Base-by-base conservation (phyloP, 2,113 vertebrate species). In the Erythrocercus mccallii region DNA sequence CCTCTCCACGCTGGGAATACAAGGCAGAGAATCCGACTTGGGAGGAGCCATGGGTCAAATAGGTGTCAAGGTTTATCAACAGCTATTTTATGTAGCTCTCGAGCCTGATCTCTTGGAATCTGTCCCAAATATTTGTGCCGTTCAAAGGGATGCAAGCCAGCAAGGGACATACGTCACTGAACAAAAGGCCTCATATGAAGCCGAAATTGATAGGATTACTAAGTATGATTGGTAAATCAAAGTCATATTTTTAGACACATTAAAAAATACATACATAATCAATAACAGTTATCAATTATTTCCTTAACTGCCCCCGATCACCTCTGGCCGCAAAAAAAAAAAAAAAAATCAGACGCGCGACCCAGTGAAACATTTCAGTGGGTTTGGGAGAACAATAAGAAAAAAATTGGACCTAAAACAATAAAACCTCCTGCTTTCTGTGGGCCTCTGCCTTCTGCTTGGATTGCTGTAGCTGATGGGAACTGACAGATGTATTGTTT, bases 401-500 rank as follows among this genome's bases (percentile, higher is more conserved):
- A 98, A 98, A 98, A 98, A 98, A 98, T 97, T 97, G 98, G 98
- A 97, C 97, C 98, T 98, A 98, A 98, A 98, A 98, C 98, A 99
- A 99, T 99, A 97, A 98, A 97, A 97, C 98, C 98, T 98, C 95
- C 97, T 92, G 96, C 98, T 98, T 98, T 99, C 98, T 97, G 98
- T 98, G 97, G 98, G 90, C 97, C 98, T 98, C 97, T 97, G 98
- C 96, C 99, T 99, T 99, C 99, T 99, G 99, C 99, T 98, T 98
- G 98, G 99, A 97, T 99, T 98, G 98, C 98, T 98, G 96, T 96
- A 97, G 98, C 98, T 99, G 98, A 99, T 99, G 98, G 98, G 98
- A 98, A 98, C 98, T 99, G 99, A 99, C 99, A 99, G 98, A 98
- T 99, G 99, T 98, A 99, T 99, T 99, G 99, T 99, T 99, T 99